A percentile compares a stretch with the other conserved stretches of the same genome.
Evolutionary conservation across 1,140 invertebrate genomes (phyloP).

Genomic region (Triops longicaudatus): DNA sequence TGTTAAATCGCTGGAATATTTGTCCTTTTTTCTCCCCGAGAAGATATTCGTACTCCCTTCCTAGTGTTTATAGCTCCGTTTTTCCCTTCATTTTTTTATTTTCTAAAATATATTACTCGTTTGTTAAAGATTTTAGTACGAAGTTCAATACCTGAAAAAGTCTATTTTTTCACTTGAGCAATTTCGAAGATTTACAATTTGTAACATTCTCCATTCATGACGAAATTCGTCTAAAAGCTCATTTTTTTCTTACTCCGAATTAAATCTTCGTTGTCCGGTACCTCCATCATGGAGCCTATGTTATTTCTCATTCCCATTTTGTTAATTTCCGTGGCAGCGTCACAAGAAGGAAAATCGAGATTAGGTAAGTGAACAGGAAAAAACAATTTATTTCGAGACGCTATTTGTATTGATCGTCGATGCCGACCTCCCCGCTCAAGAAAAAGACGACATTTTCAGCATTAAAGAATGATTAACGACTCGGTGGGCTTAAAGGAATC

Average conservation of each 20-base stretch:
- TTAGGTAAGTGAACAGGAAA: not conserved
- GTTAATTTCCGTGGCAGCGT: not conserved
- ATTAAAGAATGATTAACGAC: not conserved
- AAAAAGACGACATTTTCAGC: not conserved
- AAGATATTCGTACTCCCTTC: not conserved
- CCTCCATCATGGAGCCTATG: conserved; percentile 3
- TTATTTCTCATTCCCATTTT: conserved; percentile 32
- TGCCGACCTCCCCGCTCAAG: not conserved
- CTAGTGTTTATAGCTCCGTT: not conserved
- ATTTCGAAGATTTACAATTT: too few relatives aligned
- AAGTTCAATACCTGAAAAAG: too few relatives aligned
- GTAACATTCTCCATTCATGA: not conserved
- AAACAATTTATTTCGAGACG: conserved; percentile 9
- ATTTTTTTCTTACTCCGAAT: not conserved
- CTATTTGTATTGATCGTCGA: not conserved
- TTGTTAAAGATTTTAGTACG: too few relatives aligned
- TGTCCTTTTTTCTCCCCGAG: not conserved
- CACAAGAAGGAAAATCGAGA: conserved; percentile 17
- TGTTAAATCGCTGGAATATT: not conserved
- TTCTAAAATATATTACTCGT: not conserved
- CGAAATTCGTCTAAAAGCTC: not conserved
- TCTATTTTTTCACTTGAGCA: too few relatives aligned
- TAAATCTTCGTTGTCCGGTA: conserved; percentile 20
- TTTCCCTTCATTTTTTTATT: not conserved
- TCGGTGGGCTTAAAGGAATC: not conserved